These are phyloP conservation scores for Tychaedon coryphoeus DNA, from an alignment of 2,113 vertebrate species.

Conservation along the genomic window DNA sequence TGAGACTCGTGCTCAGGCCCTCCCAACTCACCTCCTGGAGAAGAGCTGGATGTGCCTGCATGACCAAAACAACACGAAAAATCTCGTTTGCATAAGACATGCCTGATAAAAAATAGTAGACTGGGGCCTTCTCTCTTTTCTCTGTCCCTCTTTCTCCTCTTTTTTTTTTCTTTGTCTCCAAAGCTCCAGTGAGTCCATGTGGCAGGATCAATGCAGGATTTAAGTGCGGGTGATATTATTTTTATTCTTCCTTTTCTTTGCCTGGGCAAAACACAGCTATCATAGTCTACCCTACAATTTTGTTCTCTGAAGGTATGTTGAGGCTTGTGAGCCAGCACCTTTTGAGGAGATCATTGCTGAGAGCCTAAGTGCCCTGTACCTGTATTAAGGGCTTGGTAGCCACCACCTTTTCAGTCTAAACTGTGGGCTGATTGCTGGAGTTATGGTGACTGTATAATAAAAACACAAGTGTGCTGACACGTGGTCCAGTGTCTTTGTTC, in stretches of 20 bases:
- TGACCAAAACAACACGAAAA: not conserved
- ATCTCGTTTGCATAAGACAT: not conserved
- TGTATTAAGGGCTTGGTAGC: not conserved
- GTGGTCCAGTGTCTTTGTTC: not conserved
- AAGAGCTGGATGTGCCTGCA: not conserved
- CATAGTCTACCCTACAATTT: not conserved
- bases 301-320: not conserved
- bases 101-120: not conserved
- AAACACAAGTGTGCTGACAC: rapidly evolving
- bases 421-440: not conserved
- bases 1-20: rapidly evolving
- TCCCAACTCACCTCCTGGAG: not conserved
- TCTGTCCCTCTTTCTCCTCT: not conserved
- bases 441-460: not conserved
- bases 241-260: not conserved
- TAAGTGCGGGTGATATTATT: not conserved
- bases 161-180: not conserved
- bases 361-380: not conserved
- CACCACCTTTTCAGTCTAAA: not conserved
- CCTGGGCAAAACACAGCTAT: not conserved
- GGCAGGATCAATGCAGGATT: too few species aligned
- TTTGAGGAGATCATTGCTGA: not conserved
- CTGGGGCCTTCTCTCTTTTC: rapidly evolving
- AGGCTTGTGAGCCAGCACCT: not conserved
- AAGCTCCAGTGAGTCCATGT: too few species aligned